Evolutionary conservation across 2,888 invertebrate species (phyloP), one percentile per base, ranked within the genome.

Genomic region (Scelioninae gen. 1): DNA sequence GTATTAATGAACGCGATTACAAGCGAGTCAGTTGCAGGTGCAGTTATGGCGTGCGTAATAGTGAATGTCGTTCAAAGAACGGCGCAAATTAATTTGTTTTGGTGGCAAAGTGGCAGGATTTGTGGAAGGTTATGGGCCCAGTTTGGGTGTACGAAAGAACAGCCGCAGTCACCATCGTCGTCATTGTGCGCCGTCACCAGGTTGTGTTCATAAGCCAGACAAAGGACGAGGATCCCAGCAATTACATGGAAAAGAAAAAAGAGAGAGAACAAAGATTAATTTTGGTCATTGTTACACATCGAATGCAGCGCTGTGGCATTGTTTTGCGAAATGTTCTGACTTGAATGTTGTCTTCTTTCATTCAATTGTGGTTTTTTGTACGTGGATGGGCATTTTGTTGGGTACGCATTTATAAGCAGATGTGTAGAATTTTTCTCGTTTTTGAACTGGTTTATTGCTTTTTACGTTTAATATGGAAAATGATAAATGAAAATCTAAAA

Each of bases 1-100:
- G 53, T 78, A 78, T 81, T 71, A 81, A 81, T 78, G 81, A 69
- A 69, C 78, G 60, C 63, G 68, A 76, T 77, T 78, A 71, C 58
- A 79, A 58, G 77, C 51, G 72, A 69, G 77, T 53, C 69, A 69
- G 72, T 68, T 51, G 60, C 72, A 60, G 55, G 74, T 78, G 56
- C 68, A 82, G 78, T 82, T 72, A 82, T 58, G 82, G 58, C 77
- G 63, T 76, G 82, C 72, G 82, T 49, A 71, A 69, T 15, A 5
- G 23, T n/a, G 62, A 47, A 16, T 66, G 32, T 38, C 55, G 47
- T 43, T 66, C 49, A 47, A 55, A 63, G 38, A 43, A 47, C 40
- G 45, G 53, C 32, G 62, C 60, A 45, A 49, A 69, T 69, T 69
- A 63, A 69, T 78, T 53, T 75, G 51, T 71, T 63, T 76, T 58